Percentiles rank a stretch among this genome's conserved stretches.
These are phyloP conservation scores for Cancer borealis DNA, from an alignment of 2,888 invertebrate species.

Conservation along the genomic window DNA sequence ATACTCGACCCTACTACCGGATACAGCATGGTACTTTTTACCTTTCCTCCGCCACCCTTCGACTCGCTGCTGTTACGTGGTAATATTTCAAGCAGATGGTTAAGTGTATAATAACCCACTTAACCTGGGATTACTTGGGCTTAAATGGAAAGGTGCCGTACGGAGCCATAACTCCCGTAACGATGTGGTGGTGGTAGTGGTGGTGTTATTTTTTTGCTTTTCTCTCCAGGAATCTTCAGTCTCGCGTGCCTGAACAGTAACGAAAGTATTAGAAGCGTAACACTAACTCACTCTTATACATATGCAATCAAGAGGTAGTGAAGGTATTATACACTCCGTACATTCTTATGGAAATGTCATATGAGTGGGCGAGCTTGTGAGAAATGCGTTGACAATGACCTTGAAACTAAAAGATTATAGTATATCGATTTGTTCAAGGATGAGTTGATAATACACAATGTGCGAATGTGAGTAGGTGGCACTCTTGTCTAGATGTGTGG, in stretches of 20 bases:
- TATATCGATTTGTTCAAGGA: background rate
- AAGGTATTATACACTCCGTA: background rate
- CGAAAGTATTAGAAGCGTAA: background rate
- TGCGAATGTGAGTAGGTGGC: background rate
- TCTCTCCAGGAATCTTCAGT: background rate
- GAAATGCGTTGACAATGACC: background rate
- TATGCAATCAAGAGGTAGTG: background rate
- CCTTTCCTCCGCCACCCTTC: background rate
- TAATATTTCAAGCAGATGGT: constrained; percentile 41
- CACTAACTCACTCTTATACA: background rate
- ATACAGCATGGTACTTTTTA: background rate
- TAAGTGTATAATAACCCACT: constrained; percentile 55
- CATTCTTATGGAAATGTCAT: background rate
- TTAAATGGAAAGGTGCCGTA: constrained; percentile 47
- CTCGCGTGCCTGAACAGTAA: background rate
- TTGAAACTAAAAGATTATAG: background rate
- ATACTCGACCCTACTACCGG: background rate
- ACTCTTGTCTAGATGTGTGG: background rate
- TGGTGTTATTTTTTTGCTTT: background rate
- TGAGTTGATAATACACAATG: background rate
- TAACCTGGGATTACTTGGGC: constrained; percentile 28
- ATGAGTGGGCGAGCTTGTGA: background rate
- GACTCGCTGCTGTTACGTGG: constrained; percentile 23
- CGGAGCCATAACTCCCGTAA: background rate
- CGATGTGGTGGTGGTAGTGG: background rate